Percentiles rank a stretch among this genome's conserved stretches.
Evolutionary conservation across 2,888 invertebrate species (phyloP).

Genomic region (Drosophila hamatofila): DNA sequence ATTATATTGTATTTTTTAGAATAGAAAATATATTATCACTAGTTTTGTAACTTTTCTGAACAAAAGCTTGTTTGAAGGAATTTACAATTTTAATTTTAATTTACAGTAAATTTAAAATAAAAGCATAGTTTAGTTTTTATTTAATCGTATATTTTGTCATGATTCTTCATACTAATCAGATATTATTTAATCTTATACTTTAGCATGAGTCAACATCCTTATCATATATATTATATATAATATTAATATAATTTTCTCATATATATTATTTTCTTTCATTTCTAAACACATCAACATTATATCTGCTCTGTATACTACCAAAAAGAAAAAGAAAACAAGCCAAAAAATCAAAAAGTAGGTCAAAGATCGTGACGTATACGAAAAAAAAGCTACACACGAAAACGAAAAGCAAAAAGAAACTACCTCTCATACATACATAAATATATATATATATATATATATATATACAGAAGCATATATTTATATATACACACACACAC

Average conservation of each 20-base stretch:
- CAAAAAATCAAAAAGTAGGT: slow-evolving; percentile 56
- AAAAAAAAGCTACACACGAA: slow-evolving; percentile 31
- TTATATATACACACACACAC: neutral
- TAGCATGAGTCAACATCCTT: neutral
- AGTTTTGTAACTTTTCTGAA: too few relatives aligned
- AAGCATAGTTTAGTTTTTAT: too few relatives aligned
- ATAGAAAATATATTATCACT: too few relatives aligned
- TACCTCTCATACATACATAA: neutral
- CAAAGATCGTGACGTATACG: slow-evolving; percentile 47
- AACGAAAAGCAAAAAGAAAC: slow-evolving; percentile 8
- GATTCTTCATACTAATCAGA: too few relatives aligned
- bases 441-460: neutral
- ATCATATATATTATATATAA: neutral
- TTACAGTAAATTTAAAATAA: too few relatives aligned
- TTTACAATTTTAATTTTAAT: too few relatives aligned
- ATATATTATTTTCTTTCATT: neutral
- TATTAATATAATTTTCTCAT: neutral
- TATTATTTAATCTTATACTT: neutral
- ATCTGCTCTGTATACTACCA: neutral
- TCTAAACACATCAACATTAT: neutral
- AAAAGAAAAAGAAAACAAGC: slow-evolving; percentile 11
- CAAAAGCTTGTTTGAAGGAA: too few relatives aligned
- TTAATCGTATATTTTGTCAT: too few relatives aligned
- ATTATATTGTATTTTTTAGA: too few relatives aligned
- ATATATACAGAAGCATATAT: too few relatives aligned